Percentiles rank a stretch among this genome's conserved stretches.
phyloP scores from a whole-genome alignment of 2,888 invertebrate genomes.

The Lordiphosa fenestrarum region DNA sequence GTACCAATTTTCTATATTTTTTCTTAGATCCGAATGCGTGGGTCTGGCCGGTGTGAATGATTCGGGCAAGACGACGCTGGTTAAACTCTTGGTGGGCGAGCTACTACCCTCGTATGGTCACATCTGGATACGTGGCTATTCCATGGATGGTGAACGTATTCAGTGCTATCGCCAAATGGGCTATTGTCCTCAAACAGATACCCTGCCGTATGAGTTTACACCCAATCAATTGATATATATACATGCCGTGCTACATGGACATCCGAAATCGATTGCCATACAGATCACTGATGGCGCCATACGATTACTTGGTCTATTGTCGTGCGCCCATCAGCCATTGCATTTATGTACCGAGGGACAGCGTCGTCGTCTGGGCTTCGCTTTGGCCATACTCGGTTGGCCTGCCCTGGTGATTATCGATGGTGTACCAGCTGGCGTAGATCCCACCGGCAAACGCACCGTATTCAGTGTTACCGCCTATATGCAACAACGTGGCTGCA shows the following conservation, averaged over 20 bases:
- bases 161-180: constrained; percentile 44
- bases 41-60: constrained; percentile 46
- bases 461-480: constrained; percentile 78
- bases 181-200: constrained; percentile 44
- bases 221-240: constrained; percentile 45
- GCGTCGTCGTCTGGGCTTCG: constrained; percentile 42
- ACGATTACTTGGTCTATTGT: constrained; percentile 45
- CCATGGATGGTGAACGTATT: constrained; percentile 14
- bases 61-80: constrained; percentile 46
- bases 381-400: constrained; percentile 48
- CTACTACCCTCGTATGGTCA: constrained; percentile 26
- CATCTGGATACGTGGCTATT: constrained; percentile 43
- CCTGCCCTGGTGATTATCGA: constrained; percentile 53
- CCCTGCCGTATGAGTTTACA: constrained; percentile 34
- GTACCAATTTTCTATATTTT: no score
- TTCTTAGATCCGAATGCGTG: constrained; percentile 50
- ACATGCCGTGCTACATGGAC: constrained; percentile 43
- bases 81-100: constrained; percentile 40
- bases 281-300: constrained; percentile 39
- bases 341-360: constrained; percentile 42
- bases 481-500: constrained; percentile 41
- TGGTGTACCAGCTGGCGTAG: constrained; percentile 46
- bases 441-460: constrained; percentile 45
- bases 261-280: not conserved
- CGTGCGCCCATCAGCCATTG: constrained; percentile 26